A percentile compares a stretch with the other conserved stretches of the same genome.
These are phyloP conservation scores for Passer montanus DNA, from an alignment of 2,113 vertebrate genomes.

Conservation along the genomic window DNA sequence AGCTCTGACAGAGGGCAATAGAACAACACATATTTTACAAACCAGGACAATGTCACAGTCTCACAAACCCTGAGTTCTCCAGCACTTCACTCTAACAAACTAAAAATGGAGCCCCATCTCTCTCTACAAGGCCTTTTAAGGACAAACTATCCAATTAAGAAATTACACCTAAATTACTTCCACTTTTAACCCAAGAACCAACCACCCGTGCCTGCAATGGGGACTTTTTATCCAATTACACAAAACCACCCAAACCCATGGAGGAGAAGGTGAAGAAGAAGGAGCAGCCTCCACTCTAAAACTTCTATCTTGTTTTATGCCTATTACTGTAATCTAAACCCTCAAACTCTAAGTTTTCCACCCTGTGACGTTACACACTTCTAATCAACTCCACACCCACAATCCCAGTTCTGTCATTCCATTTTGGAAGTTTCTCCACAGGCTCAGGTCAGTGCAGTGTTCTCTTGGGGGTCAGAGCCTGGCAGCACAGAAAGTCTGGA, in stretches of 20 bases:
- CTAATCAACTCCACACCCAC: not conserved
- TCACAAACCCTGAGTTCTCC: too few relatives aligned
- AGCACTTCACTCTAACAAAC: too few relatives aligned
- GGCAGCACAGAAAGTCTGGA: not conserved
- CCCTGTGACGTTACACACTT: not conserved
- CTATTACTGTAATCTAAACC: not conserved
- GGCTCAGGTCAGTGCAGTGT: not conserved
- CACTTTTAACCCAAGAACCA: not conserved
- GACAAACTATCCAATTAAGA: not conserved
- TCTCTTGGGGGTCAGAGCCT: not conserved
- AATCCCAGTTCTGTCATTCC: not conserved
- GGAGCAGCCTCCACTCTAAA: not conserved
- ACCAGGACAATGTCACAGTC: too few relatives aligned
- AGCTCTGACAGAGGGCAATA: too few relatives aligned
- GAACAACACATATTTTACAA: too few relatives aligned
- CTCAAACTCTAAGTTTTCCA: not conserved
- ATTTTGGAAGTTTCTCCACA: not conserved
- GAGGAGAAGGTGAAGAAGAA: not conserved
- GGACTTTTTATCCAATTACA: not conserved
- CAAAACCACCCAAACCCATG: not conserved
- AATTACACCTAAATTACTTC: not conserved
- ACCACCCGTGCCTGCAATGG: not conserved
- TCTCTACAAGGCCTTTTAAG: not conserved
- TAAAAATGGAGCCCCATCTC: too few relatives aligned
- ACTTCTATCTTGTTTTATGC: not conserved